phyloP scores from a whole-genome alignment of 2,888 invertebrate species.

The Phortica magna region DNA sequence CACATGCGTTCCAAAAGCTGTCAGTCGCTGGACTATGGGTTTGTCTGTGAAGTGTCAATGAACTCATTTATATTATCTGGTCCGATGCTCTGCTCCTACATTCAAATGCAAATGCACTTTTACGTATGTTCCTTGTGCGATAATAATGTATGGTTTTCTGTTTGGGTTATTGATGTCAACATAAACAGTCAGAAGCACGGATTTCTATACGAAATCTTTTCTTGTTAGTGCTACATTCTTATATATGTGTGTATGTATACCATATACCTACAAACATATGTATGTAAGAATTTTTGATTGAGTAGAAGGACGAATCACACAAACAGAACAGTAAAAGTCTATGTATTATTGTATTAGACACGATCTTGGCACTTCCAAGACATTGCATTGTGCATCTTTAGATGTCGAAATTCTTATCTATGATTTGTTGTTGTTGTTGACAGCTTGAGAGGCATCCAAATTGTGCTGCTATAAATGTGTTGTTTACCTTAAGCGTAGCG shows the following conservation, averaged over 20 bases:
- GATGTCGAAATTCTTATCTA: too few species aligned
- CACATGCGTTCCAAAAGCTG: constrained; percentile 51
- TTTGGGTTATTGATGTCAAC: not conserved
- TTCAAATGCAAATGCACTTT: not conserved
- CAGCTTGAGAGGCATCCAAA: not conserved
- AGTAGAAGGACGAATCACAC: too few species aligned
- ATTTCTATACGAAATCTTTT: not conserved
- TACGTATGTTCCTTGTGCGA: constrained; percentile 1
- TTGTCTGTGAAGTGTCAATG: constrained; percentile 6
- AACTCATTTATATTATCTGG: constrained; percentile 29
- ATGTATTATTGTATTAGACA: too few species aligned
- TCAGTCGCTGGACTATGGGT: not conserved
- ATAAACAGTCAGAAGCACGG: not conserved
- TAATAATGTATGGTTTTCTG: not conserved
- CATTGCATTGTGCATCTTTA: too few species aligned
- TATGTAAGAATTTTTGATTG: too few species aligned
- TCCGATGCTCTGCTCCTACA: not conserved
- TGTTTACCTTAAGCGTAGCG: constrained; percentile 36
- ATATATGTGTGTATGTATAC: too few species aligned
- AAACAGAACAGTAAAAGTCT: too few species aligned
- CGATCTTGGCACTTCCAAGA: too few species aligned
- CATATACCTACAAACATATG: too few species aligned
- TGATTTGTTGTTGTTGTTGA: not conserved
- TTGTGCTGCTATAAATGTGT: not conserved
- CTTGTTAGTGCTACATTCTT: not conserved